These are phyloP conservation scores for Pagrus major DNA, from an alignment of 2,113 vertebrate genomes.

Conservation along the genomic window DNA sequence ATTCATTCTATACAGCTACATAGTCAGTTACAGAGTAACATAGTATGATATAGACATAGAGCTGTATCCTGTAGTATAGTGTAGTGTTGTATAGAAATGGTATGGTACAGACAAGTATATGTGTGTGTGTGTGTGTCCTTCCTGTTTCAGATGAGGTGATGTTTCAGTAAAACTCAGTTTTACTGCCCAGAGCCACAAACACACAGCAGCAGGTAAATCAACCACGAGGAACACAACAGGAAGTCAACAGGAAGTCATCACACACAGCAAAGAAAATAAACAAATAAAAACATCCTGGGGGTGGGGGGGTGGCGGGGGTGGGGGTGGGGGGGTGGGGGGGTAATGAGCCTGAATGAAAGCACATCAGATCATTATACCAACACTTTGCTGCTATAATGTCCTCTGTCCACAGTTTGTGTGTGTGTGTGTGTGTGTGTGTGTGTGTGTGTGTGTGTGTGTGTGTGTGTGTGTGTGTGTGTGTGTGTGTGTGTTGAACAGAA, in stretches of 20 bases:
- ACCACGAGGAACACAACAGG: conserved; percentile 58
- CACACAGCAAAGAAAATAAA: conserved; percentile 46
- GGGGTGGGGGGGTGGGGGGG: too few relatives aligned
- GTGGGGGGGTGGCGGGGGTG: not conserved
- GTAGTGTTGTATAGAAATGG: too few relatives aligned
- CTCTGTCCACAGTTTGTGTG: not conserved
- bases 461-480: not conserved
- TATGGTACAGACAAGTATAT: too few relatives aligned
- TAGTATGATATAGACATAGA: too few relatives aligned
- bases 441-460: not conserved
- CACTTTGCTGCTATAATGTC: conserved; percentile 59
- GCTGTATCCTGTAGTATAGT: too few relatives aligned
- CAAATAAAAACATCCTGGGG: too few relatives aligned
- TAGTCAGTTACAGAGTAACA: too few relatives aligned
- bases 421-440: conserved; percentile 6
- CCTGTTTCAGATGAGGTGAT: conserved; percentile 37
- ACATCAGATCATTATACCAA: conserved; percentile 59
- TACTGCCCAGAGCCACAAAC: conserved; percentile 50
- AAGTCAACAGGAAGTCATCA: conserved; percentile 69
- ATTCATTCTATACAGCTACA: too few relatives aligned
- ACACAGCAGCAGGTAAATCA: conserved; percentile 38
- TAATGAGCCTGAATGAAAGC: conserved; percentile 26
- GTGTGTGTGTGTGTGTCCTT: not conserved
- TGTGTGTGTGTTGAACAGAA: not conserved
- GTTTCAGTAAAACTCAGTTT: conserved; percentile 66